Base-by-base conservation (phyloP, 2,888 invertebrate genomes). In the Electrophaes corylata region DNA sequence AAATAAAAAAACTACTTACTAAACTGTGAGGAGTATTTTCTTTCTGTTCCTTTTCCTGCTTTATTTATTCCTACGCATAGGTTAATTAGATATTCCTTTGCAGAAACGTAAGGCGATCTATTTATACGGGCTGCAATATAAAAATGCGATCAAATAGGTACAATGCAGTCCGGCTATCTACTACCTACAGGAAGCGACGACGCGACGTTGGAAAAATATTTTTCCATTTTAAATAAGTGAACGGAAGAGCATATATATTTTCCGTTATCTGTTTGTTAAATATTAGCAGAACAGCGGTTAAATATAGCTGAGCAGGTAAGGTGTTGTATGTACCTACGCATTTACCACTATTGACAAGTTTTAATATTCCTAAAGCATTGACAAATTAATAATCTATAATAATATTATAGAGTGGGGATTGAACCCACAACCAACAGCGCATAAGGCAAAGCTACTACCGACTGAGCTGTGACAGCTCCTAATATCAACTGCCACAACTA, bases 181-280 rank as follows among this genome's bases (percentile, higher is more conserved):
- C 43, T 23, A 51, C 58, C 43, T 23, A 51, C 58, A 67, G 71
- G 73, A 74, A 76, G 71, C 78, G 77, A 64, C 65, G 74, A 68
- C 74, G 75, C 78, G 81, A 76, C 79, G 81, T 76, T 78, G 84
- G 84, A 85, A 88, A 88, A 89, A 89, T 85, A 87, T 88, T 89
- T 88, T 88, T 86, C 88, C 86, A 88, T 90, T 89, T 90, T 83
- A 89, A 90, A 88, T 88, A 88, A 83, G 84, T 84, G 78, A 65
- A 71, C 72, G 73, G 76, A 83, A 84, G 67, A 82, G 79, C 82
- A 77, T 84, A 88, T 89, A 89, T 88, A 89, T 89, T 86, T 79
- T 72, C 83, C 84, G 67, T 88, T 90, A 90, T 89, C 89, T 88
- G 84, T 84, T 86, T 78, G 88, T 88, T 89, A 89, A 88, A 90